These are phyloP conservation scores for Pandemis corylana DNA, from an alignment of 2,888 invertebrate genomes.

Conservation along the genomic window DNA sequence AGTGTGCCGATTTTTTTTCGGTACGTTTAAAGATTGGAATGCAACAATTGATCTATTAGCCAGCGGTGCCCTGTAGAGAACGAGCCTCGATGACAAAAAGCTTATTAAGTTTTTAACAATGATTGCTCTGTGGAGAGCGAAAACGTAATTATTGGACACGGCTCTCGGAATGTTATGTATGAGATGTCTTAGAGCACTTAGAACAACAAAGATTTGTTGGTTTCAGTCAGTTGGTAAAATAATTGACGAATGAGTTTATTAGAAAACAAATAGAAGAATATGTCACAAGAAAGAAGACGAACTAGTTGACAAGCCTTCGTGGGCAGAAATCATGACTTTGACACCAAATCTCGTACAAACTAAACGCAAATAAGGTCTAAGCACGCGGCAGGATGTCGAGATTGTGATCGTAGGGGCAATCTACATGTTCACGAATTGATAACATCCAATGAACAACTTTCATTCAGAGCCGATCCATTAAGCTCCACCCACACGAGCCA, in stretches of 20 bases:
- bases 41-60: constrained; percentile 42
- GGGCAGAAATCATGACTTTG: neutral
- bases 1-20: constrained; percentile 57
- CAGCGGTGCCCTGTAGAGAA: constrained; percentile 36
- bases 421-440: constrained; percentile 74
- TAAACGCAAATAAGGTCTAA: constrained; percentile 27
- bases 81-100: constrained; percentile 41
- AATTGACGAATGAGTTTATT: neutral
- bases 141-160: constrained; percentile 38
- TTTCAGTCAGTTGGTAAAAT: neutral
- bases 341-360: constrained; percentile 8
- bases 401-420: constrained; percentile 66
- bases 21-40: constrained; percentile 44
- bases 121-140: constrained; percentile 39
- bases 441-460: constrained; percentile 80
- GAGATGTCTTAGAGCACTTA: constrained; percentile 13
- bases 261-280: neutral
- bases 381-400: constrained; percentile 35
- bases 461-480: constrained; percentile 71
- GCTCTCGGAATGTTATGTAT: constrained; percentile 27
- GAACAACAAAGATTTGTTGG: neutral
- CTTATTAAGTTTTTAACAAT: constrained; percentile 43
- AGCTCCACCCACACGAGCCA: constrained; percentile 75
- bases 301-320: neutral
- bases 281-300: neutral